Evolutionary conservation across 2,888 invertebrate species (phyloP), one percentile per base, ranked within the genome.

Genomic region (Drosophila mimetica): DNA sequence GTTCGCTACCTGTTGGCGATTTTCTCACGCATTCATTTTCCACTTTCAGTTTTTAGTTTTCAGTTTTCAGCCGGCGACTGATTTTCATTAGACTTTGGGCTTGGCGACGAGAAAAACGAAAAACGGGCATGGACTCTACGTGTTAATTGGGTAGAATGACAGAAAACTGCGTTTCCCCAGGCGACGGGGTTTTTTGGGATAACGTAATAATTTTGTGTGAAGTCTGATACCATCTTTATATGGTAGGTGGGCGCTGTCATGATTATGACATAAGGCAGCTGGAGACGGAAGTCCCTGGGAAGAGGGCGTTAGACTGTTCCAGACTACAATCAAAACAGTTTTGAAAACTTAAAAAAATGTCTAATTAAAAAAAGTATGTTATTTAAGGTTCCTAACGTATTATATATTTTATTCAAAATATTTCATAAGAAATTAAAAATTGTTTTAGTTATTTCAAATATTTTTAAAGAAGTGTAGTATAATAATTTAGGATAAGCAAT

Each of bases 21-120:
- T 85, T 84, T 84, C 84, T 83, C 84, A 84, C 85, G 85, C 85
- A 80, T 82, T 80, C 55, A 74, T 81, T 85, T 85, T 85, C 77
- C 85, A 85, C 85, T 85, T 83, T 83, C 85, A 77, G 75, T 83
- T 83, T 83, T 75, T 47, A 52, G 46, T 61, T 42, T 61, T 61
- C 46, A 61, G 25, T 25, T 25, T 25, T 25, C 7, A 25, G 48
- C 28, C 74, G 54, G 55, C 51, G 50, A 41, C 60, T 76, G 69
- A 84, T 84, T 84, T 84, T 84, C 84, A 84, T 85, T 57, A 41
- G 53, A 50, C 67, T 84, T 85, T 84, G 85, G 81, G 25, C 57
- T 59, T 20, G 39, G 48, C 30, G 18, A 58, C 16, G 47, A 44
- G 55, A 52, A 42, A 60, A 52, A 51, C 44, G 47, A 60, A 64